Percentiles rank a stretch among this genome's conserved stretches.
phyloP scores from a whole-genome alignment of 2,113 vertebrate genomes.

The Marmota flaviventris region DNA sequence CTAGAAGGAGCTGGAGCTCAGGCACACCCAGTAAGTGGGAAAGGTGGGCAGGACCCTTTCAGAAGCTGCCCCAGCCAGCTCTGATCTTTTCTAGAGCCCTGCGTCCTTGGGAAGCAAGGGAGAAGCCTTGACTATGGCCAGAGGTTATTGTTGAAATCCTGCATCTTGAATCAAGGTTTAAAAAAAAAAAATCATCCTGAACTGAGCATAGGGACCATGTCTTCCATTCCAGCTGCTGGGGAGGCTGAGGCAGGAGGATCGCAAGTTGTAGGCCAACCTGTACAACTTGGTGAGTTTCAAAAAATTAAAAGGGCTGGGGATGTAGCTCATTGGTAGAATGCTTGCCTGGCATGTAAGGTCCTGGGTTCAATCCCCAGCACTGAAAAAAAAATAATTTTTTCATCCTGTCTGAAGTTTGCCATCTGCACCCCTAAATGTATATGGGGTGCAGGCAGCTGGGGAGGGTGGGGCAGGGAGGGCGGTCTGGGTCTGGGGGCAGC shows the following conservation, averaged over 20 bases:
- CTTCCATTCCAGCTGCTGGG: too few relatives aligned
- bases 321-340: background rate
- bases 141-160: background rate
- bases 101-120: background rate
- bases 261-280: too few relatives aligned
- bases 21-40: background rate
- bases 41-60: accelerated
- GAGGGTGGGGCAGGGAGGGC: too few relatives aligned
- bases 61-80: background rate
- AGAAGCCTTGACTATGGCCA: background rate
- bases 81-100: background rate
- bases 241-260: background rate
- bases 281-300: background rate
- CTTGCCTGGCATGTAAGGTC: too few relatives aligned
- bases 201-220: too few relatives aligned
- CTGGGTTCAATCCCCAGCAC: background rate
- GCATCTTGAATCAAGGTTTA: background rate
- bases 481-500: too few relatives aligned
- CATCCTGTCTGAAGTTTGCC: background rate
- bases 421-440: background rate
- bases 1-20: background rate
- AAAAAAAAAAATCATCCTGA: background rate
- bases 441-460: too few relatives aligned
- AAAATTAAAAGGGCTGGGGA: background rate
- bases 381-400: background rate